A percentile compares a stretch with the other conserved stretches of the same genome.
Evolutionary conservation across 2,113 vertebrate genomes (phyloP).

Genomic region (Pica pica): DNA sequence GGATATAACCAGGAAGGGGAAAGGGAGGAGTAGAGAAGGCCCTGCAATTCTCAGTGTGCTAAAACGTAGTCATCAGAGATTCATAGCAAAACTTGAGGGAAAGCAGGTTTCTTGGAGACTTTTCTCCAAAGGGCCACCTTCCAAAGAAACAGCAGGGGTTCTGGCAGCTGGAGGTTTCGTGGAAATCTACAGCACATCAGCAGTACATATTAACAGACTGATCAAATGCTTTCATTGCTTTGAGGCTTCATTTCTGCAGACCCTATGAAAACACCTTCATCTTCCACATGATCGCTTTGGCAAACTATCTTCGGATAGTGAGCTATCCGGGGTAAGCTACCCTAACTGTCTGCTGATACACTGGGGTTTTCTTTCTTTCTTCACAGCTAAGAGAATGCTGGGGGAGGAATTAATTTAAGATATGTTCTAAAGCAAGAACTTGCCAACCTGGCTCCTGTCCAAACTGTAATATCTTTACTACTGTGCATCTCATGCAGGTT

Average conservation of each 20-base stretch:
- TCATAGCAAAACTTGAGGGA: not conserved
- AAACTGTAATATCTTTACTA: not conserved
- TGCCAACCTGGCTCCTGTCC: constrained; percentile 1
- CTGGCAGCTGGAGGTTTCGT: not conserved
- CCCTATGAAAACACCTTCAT: not conserved
- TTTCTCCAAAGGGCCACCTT: not conserved
- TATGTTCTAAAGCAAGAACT: not conserved
- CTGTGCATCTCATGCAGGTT: not conserved
- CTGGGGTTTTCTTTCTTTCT: not conserved
- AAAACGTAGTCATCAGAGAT: not conserved
- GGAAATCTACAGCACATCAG: not conserved
- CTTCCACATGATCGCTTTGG: accelerated
- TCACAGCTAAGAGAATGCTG: not conserved
- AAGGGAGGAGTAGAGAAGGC: not conserved
- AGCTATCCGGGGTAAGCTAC: not conserved
- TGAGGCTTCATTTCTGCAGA: not conserved
- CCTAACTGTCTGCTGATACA: not conserved
- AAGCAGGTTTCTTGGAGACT: not conserved
- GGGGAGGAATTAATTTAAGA: constrained; percentile 13
- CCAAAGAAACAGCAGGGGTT: not conserved
- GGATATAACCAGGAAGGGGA: not conserved
- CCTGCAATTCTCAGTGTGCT: not conserved
- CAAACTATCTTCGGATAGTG: not conserved
- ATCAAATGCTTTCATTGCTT: not conserved
- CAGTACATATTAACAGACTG: not conserved